These are phyloP conservation scores for Anagyrus pseudococci DNA, from an alignment of 2,888 invertebrate species.

Conservation along the genomic window DNA sequence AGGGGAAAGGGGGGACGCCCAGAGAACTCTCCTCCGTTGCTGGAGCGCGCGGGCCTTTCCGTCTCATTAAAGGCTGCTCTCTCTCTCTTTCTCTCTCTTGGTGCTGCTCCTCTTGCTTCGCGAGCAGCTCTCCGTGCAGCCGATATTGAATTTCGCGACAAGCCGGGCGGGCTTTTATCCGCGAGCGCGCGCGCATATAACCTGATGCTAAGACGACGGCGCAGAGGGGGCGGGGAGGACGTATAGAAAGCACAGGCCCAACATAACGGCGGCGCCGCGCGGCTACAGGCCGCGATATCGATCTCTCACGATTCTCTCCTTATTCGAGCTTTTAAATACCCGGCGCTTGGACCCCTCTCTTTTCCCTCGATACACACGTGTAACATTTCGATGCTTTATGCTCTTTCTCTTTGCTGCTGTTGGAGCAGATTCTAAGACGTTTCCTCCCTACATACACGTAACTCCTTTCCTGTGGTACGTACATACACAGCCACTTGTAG, in stretches of 20 bases:
- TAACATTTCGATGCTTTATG: constrained; percentile 14
- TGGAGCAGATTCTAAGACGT: too few relatives aligned
- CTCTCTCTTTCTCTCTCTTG: not conserved
- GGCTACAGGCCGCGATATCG: constrained; percentile 41
- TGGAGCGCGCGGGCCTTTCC: constrained; percentile 21
- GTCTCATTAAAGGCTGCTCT: constrained; percentile 29
- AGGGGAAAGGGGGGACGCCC: not conserved
- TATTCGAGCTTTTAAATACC: constrained; percentile 29
- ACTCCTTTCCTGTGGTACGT: too few relatives aligned
- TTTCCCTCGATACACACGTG: not conserved
- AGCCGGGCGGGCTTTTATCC: not conserved
- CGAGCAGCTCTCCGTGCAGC: not conserved
- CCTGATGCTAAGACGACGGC: not conserved
- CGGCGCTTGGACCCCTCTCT: not conserved
- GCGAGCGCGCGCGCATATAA: not conserved
- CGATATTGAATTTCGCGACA: constrained; percentile 30
- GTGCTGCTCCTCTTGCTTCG: not conserved
- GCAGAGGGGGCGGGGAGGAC: not conserved
- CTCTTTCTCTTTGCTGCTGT: too few relatives aligned
- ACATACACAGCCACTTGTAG: too few relatives aligned
- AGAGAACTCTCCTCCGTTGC: not conserved
- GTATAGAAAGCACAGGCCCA: constrained; percentile 15
- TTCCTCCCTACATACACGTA: too few relatives aligned
- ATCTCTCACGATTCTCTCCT: constrained; percentile 40
- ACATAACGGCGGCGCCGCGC: too few relatives aligned